Evolutionary conservation across 1,140 invertebrate genomes (phyloP).

Genomic region (Neoseiulus cucumeris): DNA sequence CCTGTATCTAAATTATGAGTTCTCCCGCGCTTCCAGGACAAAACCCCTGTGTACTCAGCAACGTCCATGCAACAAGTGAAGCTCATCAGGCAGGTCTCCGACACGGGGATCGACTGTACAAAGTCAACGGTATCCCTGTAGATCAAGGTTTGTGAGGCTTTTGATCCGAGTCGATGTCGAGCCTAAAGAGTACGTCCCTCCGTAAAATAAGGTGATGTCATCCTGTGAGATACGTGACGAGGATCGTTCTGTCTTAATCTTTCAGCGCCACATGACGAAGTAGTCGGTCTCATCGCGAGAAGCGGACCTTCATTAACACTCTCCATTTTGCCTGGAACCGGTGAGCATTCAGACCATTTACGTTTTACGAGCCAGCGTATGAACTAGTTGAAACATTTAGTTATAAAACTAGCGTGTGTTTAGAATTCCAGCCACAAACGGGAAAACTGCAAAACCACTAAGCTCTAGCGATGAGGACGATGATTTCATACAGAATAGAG

Average conservation of each 20-base stretch:
- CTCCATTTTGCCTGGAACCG: not conserved
- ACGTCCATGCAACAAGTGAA: not conserved
- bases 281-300: not conserved
- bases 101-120: not conserved
- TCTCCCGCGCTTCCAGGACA: not conserved
- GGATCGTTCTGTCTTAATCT: not conserved
- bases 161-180: not conserved
- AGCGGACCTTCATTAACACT: not conserved
- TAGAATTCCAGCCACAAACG: too few relatives aligned
- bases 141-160: not conserved
- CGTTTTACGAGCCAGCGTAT: too few relatives aligned
- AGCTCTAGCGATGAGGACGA: slow-evolving; percentile 4
- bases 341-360: not conserved
- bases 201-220: not conserved
- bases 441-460: not conserved
- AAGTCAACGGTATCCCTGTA: not conserved
- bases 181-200: not conserved
- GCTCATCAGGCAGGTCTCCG: not conserved
- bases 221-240: not conserved
- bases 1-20: too few relatives aligned
- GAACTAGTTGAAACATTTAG: too few relatives aligned
- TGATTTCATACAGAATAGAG: not conserved
- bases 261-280: not conserved
- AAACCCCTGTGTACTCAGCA: not conserved
- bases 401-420: too few relatives aligned